phyloP scores from a whole-genome alignment of 2,113 vertebrate species.

The Miniopterus natalensis region DNA sequence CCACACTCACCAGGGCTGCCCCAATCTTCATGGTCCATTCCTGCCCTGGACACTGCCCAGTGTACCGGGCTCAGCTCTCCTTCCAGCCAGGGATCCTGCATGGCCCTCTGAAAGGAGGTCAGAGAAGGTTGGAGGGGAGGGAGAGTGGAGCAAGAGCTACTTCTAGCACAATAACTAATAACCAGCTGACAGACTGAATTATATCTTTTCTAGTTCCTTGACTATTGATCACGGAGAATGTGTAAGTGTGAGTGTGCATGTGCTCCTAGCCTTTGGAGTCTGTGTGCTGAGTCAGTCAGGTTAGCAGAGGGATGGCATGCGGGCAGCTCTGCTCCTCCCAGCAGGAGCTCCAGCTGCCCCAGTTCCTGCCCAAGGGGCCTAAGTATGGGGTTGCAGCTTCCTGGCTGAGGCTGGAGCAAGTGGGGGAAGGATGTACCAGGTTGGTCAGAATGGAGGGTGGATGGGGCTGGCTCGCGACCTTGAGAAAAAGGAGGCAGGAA shows the following conservation, averaged over 20 bases:
- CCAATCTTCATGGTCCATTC: neutral
- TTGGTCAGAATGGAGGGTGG: no score
- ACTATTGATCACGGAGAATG: constrained; percentile 78
- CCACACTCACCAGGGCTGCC: neutral
- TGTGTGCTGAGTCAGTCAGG: constrained; percentile 74
- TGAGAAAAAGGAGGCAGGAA: neutral
- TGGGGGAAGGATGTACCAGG: neutral
- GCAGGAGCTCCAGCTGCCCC: neutral
- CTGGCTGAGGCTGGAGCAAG: neutral
- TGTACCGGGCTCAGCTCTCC: neutral
- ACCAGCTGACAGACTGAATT: constrained; percentile 64
- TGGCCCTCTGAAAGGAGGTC: neutral
- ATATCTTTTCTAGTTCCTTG: constrained; percentile 80
- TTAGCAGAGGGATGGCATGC: constrained; percentile 66
- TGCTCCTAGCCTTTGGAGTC: constrained; percentile 26
- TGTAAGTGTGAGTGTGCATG: fast-evolving
- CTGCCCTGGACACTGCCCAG: neutral
- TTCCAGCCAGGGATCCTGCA: no score
- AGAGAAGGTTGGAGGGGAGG: neutral
- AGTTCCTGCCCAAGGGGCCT: neutral
- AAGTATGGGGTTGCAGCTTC: neutral
- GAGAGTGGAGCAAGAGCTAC: neutral
- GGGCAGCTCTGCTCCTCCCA: neutral
- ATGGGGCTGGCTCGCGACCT: neutral
- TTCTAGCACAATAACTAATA: neutral